Percentiles rank a stretch among this genome's conserved stretches.
Evolutionary conservation across 2,797 vertebrate genomes (phyloP).

Genomic region (Adrianichthys oophorus): DNA sequence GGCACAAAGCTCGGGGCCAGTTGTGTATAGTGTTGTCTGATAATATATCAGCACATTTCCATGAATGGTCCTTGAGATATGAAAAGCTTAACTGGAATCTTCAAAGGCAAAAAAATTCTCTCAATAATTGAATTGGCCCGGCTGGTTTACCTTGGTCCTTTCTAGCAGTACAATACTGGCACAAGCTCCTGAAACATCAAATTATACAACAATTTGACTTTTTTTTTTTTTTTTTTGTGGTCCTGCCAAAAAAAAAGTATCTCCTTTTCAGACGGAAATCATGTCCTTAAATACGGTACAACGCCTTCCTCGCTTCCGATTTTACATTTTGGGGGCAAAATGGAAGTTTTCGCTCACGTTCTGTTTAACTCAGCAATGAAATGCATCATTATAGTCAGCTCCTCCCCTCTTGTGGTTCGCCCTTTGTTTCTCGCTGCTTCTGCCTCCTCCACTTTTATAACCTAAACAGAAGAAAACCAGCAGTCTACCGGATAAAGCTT

Average conservation of each 20-base stretch:
- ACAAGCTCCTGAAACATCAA: constrained; percentile 63
- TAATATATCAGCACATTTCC: constrained; percentile 63
- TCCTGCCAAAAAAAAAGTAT: constrained; percentile 69
- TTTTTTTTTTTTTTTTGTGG: constrained; percentile 57
- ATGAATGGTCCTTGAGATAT: constrained; percentile 44
- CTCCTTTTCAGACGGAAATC: constrained; percentile 55
- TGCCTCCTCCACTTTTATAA: constrained; percentile 56
- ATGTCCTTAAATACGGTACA: constrained; percentile 60
- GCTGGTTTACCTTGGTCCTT: constrained; percentile 43
- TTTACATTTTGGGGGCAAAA: constrained; percentile 72
- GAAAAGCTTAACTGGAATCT: constrained; percentile 49
- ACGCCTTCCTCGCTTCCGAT: constrained; percentile 52
- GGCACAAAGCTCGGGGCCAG: constrained; percentile 48
- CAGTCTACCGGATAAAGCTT: constrained; percentile 41
- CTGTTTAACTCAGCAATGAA: constrained; percentile 37
- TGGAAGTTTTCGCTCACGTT: constrained; percentile 50
- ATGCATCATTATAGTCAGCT: constrained; percentile 44
- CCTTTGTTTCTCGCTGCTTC: constrained; percentile 34
- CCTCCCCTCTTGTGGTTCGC: constrained; percentile 5
- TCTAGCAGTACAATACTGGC: constrained; percentile 79
- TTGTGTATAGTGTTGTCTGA: constrained; percentile 66
- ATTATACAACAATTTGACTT: constrained; percentile 39
- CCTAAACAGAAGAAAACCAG: constrained; percentile 60
- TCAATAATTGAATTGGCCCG: constrained; percentile 37
- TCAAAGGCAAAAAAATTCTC: constrained; percentile 52